Conservation (phyloP, 2,113 vertebrate species). For the Triplophysa dalaica region DNA sequence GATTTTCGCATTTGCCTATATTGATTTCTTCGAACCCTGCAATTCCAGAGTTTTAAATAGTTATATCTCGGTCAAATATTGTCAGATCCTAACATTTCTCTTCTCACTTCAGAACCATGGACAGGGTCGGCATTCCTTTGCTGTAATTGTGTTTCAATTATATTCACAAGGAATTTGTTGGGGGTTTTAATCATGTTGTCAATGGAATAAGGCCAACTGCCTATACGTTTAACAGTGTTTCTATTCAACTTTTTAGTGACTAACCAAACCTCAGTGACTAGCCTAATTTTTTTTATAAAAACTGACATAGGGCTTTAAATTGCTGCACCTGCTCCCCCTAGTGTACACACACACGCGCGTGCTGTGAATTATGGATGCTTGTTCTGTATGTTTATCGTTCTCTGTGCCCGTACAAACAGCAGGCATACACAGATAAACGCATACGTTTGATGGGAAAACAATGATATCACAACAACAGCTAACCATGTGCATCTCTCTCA, state of each 20-base stretch:
- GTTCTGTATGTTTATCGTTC: too few relatives aligned
- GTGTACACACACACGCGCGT: background rate
- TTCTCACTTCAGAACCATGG: background rate
- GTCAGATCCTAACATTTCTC: too few relatives aligned
- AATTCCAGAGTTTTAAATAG: too few relatives aligned
- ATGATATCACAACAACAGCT: slow-evolving; percentile 32
- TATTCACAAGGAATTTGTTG: background rate
- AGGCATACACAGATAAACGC: slow-evolving; percentile 14
- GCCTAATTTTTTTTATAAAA: background rate
- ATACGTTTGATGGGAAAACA: slow-evolving; percentile 24
- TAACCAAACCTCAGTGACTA: too few relatives aligned
- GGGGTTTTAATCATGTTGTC: background rate
- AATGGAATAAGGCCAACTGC: background rate
- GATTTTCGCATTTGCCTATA: too few relatives aligned
- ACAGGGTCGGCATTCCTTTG: background rate
- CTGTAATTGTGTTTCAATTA: background rate
- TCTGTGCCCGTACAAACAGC: background rate
- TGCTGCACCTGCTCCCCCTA: slow-evolving; percentile 48
- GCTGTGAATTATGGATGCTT: background rate
- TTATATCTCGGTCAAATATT: too few relatives aligned
- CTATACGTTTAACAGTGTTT: background rate
- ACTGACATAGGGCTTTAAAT: background rate
- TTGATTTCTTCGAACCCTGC: too few relatives aligned
- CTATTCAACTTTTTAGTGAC: too few relatives aligned
- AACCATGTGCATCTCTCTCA: background rate